A percentile compares a stretch with the other conserved stretches of the same genome.
phyloP scores from a whole-genome alignment of 2,113 vertebrate genomes.

The Stomatorhinus ivindoensis region DNA sequence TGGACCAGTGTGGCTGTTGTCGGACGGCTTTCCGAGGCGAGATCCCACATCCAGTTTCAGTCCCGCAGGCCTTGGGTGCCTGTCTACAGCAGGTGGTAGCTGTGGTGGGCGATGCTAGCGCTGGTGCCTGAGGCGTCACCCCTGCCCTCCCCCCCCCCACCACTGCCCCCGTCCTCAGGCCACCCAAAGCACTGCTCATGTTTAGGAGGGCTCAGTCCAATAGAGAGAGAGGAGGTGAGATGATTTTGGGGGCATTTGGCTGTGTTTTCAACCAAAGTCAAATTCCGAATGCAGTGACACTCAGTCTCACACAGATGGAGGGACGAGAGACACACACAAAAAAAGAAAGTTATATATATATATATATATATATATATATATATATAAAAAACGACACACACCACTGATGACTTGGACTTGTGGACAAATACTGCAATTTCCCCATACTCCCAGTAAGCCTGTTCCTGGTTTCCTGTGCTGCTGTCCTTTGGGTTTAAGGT shows the following conservation, averaged over 20 bases:
- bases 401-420: constrained; percentile 14
- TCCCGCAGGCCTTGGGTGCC: neutral
- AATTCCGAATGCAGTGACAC: constrained; percentile 3
- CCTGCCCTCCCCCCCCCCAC: neutral
- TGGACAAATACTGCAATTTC: constrained; percentile 25
- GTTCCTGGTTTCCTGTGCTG: constrained; percentile 18
- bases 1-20: constrained; percentile 55
- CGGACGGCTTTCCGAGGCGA: constrained; percentile 70
- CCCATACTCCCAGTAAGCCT: neutral
- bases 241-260: neutral
- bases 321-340: neutral
- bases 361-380: neutral
- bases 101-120: neutral
- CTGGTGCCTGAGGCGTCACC: neutral
- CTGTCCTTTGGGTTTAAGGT: constrained; percentile 19
- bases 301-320: neutral
- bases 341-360: neutral
- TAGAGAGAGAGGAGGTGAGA: neutral
- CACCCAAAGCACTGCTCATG: neutral
- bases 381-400: neutral
- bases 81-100: neutral
- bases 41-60: constrained; percentile 25
- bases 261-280: neutral
- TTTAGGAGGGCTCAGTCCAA: neutral
- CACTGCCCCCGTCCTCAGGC: neutral